Conservation (phyloP, 2,113 vertebrate species). For the Heloderma charlesbogerti region DNA sequence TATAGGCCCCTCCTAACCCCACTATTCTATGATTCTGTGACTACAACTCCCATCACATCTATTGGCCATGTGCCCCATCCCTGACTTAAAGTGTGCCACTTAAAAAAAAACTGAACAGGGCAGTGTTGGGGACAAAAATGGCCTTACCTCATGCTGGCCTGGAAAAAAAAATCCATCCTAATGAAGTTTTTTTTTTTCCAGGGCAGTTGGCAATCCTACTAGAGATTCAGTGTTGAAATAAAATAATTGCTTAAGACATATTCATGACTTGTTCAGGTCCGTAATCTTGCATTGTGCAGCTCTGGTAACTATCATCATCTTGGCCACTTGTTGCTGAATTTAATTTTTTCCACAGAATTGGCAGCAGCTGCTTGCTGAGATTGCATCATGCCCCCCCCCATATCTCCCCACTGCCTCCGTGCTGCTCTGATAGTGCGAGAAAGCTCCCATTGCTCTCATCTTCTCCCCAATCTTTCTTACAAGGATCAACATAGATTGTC, state of each 20-base stretch:
- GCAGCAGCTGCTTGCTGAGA: not conserved
- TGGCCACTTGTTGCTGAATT: conserved; percentile 7
- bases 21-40: too few species aligned
- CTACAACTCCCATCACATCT: too few species aligned
- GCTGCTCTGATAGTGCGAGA: not conserved
- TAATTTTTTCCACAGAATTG: not conserved
- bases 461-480: not conserved
- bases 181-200: not conserved
- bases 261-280: not conserved
- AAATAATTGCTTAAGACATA: not conserved
- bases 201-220: not conserved
- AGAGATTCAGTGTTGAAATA: not conserved
- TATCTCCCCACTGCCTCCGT: not conserved
- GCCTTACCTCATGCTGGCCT: not conserved
- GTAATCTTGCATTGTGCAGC: not conserved
- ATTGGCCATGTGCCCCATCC: too few species aligned
- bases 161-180: not conserved
- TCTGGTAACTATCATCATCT: not conserved
- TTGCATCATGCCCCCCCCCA: not conserved
- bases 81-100: not conserved
- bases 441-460: not conserved
- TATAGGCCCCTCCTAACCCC: too few species aligned
- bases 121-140: not conserved
- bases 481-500: not conserved
- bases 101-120: not conserved